A percentile compares a stretch with the other conserved stretches of the same genome.
These are phyloP conservation scores for Podiceps cristatus DNA, from an alignment of 2,113 vertebrate genomes.

Conservation along the genomic window DNA sequence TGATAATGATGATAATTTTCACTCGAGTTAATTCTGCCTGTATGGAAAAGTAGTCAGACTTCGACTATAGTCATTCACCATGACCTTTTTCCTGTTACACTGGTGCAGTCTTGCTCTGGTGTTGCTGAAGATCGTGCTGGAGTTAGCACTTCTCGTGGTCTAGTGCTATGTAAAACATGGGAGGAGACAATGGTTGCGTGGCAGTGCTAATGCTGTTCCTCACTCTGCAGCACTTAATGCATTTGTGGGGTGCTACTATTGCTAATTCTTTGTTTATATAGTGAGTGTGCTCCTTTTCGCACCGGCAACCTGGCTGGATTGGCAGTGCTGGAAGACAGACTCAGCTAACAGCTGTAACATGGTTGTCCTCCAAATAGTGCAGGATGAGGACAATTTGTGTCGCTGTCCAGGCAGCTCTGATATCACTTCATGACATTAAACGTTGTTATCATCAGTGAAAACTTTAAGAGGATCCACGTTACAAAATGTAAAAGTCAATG, in stretches of 20 bases:
- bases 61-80: not conserved
- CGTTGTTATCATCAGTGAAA: not conserved
- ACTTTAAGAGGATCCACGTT: not conserved
- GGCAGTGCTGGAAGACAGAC: not conserved
- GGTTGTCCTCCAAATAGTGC: not conserved
- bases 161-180: fast-evolving
- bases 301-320: not conserved
- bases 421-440: not conserved
- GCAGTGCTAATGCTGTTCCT: not conserved
- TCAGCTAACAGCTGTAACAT: not conserved
- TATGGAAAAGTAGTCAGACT: not conserved
- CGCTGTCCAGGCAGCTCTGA: not conserved
- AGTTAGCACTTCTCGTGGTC: not conserved
- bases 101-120: not conserved
- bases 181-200: not conserved
- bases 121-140: not conserved
- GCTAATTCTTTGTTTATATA: not conserved
- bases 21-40: not conserved
- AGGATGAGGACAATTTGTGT: not conserved
- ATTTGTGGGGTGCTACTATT: not conserved
- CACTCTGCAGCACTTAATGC: not conserved
- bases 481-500: not conserved
- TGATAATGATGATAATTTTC: not conserved
- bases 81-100: not conserved
- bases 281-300: not conserved